Base-by-base conservation (phyloP, 2,113 vertebrate genomes). In the Rhinoderma darwinii region DNA sequence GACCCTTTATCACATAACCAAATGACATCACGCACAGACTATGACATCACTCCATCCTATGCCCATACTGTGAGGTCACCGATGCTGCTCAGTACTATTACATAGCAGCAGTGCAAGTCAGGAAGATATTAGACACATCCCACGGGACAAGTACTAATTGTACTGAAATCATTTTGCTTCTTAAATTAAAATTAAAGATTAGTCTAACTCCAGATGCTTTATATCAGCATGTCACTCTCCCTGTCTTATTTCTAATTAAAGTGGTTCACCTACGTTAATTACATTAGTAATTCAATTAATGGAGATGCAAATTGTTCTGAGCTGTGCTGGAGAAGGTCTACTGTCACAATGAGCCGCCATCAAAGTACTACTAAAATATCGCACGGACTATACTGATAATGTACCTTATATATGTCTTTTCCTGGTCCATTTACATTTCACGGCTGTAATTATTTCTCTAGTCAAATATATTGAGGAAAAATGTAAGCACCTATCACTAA, bases 201-300 rank as follows among this genome's bases (percentile, higher is more conserved):
- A 90, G 76, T 86, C 91, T 81, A 88, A 84, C 81, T 90, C 87
- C 88, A 91, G 89, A 91, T 89, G 89, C 90, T 82, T 88, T n/a
- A 84, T 92, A 90, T 89, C 79, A 87, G 87, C 89, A 89, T 92
- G 93, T 91, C 86, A 87, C 86, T 61, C 90, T 39, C 89, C 87
- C 80, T 59, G 3, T 92, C 90, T 90, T 90, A 25, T 76, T 91
- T 92, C 91, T 92, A 95, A 92, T 89, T 92, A 91, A 88, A 91
- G 81, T 89, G 54, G 92, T 90, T 91, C 90, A 91, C 89, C 61
- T 90, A 90, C 93, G 93, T 92, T 90, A 93, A 94, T 92, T 92
- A 88, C 89, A 93, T 91, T 92, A 93, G 86, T 91, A 92, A 91
- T 92, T 92, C 91, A 90, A 92, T 94, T 93, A 93, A 93, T 92